Conservation (phyloP, 2,797 vertebrate genomes). For the Fringilla coelebs region DNA sequence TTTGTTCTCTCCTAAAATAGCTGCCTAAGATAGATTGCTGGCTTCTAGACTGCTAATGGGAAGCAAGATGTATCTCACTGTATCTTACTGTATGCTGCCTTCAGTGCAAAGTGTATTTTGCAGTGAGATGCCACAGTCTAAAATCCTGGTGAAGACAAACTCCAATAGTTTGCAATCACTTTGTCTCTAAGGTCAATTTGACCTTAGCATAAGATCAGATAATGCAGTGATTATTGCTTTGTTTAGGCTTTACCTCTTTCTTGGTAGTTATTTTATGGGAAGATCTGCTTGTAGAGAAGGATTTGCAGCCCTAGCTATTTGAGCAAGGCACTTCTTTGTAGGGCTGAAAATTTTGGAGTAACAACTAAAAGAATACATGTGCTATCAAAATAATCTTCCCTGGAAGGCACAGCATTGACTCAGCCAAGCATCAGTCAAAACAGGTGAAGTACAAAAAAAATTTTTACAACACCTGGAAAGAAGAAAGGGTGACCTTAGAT, state of each 20-base stretch:
- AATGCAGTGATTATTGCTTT: not conserved
- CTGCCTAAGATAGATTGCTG: not conserved
- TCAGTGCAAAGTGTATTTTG: not conserved
- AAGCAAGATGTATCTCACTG: not conserved
- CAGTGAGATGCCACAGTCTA: not conserved
- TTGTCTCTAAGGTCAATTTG: not conserved
- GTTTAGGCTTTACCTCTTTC: not conserved
- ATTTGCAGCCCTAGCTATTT: not conserved
- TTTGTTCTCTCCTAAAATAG: conserved; percentile 57
- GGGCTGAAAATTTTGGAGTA: not conserved
- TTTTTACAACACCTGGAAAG: not conserved
- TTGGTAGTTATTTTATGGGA: not conserved
- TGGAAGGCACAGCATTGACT: not conserved
- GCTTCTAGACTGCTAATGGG: conserved; percentile 25
- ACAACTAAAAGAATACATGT: not conserved
- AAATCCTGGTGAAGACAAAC: not conserved
- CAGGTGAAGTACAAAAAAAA: not conserved
- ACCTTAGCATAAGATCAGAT: not conserved
- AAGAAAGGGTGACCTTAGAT: not conserved
- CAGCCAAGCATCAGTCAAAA: not conserved
- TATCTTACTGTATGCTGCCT: not conserved
- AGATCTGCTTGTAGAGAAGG: not conserved
- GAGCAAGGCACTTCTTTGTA: not conserved
- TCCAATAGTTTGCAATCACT: fast-evolving
- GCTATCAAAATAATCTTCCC: not conserved